phyloP scores from a whole-genome alignment of 2,797 vertebrate genomes.

The Hypotaenidia okinawae region DNA sequence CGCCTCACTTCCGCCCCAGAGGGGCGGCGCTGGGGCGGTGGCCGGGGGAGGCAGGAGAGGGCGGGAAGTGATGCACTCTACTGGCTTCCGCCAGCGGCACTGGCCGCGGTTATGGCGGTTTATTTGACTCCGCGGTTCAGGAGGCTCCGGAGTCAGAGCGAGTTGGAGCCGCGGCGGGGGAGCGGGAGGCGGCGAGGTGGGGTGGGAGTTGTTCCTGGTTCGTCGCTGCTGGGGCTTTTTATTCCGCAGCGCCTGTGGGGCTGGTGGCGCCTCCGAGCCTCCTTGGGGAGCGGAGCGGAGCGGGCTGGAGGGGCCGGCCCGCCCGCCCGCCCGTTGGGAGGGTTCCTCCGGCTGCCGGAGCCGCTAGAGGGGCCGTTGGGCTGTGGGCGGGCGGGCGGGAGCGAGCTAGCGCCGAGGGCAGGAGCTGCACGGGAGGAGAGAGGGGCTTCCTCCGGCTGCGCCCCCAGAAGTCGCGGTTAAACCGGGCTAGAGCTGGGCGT shows the following conservation, averaged over 20 bases:
- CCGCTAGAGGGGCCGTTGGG: neutral
- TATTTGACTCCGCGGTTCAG: constrained; percentile 57
- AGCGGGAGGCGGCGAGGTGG: neutral
- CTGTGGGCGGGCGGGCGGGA: too few relatives aligned
- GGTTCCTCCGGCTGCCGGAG: neutral
- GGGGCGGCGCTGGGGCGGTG: neutral
- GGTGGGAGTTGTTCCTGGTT: fast-evolving
- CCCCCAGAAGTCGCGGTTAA: fast-evolving
- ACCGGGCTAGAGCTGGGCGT: fast-evolving
- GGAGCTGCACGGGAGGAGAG: fast-evolving
- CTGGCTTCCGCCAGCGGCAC: neutral
- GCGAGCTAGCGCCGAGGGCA: fast-evolving
- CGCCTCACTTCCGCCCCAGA: neutral
- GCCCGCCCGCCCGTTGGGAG: neutral
- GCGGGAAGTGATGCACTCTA: neutral
- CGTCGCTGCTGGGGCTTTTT: too few relatives aligned
- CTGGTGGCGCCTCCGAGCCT: neutral
- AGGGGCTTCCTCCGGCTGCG: fast-evolving
- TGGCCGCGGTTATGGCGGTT: neutral
- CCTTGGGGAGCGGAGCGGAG: neutral
- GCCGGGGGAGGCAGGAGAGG: neutral
- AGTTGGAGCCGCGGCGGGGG: neutral
- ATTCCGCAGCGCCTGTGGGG: too few relatives aligned
- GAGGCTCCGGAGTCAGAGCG: neutral
- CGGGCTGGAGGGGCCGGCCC: too few relatives aligned